Conservation (phyloP, 2,797 vertebrate species). For the Adelosebastes latens region DNA sequence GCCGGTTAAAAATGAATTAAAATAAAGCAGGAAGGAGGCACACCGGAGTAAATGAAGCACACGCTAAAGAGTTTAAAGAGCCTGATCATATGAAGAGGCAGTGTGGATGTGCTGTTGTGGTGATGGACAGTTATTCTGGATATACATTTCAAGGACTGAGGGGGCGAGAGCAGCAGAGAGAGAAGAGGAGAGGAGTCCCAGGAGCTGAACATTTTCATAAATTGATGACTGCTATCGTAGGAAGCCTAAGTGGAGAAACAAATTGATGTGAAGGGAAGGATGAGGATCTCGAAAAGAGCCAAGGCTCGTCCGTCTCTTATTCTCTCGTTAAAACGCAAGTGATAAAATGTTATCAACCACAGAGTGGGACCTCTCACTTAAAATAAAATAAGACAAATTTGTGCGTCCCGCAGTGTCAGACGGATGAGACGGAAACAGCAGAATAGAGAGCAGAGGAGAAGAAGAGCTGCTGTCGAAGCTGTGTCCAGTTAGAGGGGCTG, state of each 20-base stretch:
- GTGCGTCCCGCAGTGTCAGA: background rate
- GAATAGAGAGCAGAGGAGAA: background rate
- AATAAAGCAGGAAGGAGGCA: slow-evolving; percentile 18
- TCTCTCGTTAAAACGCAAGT: slow-evolving; percentile 35
- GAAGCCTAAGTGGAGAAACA: slow-evolving; percentile 41
- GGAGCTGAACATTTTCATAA: slow-evolving; percentile 54
- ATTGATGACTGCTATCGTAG: slow-evolving; percentile 47
- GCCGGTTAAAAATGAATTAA: slow-evolving; percentile 8
- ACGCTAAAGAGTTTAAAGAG: slow-evolving; percentile 26
- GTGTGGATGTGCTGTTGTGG: slow-evolving; percentile 7
- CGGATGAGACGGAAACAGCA: slow-evolving; percentile 10
- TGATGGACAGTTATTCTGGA: slow-evolving; percentile 54
- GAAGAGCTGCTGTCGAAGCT: background rate
- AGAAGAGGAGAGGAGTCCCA: slow-evolving; percentile 28
- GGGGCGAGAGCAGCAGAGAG: slow-evolving; percentile 39
- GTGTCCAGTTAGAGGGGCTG: background rate
- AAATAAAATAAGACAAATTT: slow-evolving; percentile 39
- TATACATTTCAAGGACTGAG: slow-evolving; percentile 55
- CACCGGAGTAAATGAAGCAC: slow-evolving; percentile 10
- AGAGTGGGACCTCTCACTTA: slow-evolving; percentile 25
- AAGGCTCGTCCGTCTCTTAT: slow-evolving; percentile 9
- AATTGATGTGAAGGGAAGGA: slow-evolving; percentile 42
- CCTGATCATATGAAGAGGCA: slow-evolving; percentile 45
- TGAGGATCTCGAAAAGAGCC: slow-evolving; percentile 19
- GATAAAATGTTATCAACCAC: slow-evolving; percentile 43